Evolutionary conservation across 2,888 invertebrate genomes (phyloP), one percentile per base, ranked within the genome.

Genomic region (Drosophila gaucha): DNA sequence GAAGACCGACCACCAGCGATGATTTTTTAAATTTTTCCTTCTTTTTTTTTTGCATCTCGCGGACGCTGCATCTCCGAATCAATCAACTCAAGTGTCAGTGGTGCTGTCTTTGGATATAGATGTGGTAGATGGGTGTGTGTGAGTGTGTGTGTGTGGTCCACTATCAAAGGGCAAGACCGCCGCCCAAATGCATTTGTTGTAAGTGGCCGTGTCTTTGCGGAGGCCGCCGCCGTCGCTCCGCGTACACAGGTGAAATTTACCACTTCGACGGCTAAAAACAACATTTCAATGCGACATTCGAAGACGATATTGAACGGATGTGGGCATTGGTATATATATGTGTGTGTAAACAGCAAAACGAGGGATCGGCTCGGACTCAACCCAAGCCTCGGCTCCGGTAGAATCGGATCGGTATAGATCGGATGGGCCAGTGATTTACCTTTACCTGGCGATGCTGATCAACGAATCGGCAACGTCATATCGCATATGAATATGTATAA

Each of bases 211-310:
- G 78, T 83, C 82, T 86, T 67, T 84, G 66, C 41, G 10, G 46
- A 39, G 52, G 35, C 39, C 46, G 43, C 31, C 36, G 54, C 33
- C 63, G 44, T 47, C 62, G 33, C 75, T 79, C 70, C 70, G 78
- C 87, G 59, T 73, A 78, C 80, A 85, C 84, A 85, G 84, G 84
- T 85, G 84, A 85, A 85, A 85, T 87, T 85, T 87, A 82, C 88
- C 84, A 85, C 88, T 87, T 83, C 66, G 80, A 69, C 63, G 78
- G 78, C 69, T 87, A 86, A 86, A 85, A 87, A 86, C 86, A 84
- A 86, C 84, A 85, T 85, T 86, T 78, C 74, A 85, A 85, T 85
- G 83, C 85, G 86, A 82, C 86, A 86, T 78, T 82, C 80, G 70
- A 67, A 77, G 80, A 64, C 76, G 52, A 46, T 51, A 49, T 69